These are phyloP conservation scores for Hippopotamyrus pictus DNA, from an alignment of 2,797 vertebrate species.

Conservation along the genomic window DNA sequence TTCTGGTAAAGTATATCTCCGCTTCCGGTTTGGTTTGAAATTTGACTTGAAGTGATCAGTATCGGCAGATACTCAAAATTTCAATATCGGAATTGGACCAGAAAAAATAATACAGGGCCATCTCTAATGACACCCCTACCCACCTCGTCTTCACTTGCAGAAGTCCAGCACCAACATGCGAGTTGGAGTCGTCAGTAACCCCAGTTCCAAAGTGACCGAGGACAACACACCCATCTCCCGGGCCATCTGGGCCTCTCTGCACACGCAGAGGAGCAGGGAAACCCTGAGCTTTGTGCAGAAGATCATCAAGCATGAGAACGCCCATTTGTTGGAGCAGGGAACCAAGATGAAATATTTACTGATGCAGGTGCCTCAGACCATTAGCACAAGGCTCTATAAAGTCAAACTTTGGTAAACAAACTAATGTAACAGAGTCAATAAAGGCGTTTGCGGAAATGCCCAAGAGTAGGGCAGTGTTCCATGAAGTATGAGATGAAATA, in stretches of 20 bases:
- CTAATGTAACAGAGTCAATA: not conserved
- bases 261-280: conserved; percentile 77
- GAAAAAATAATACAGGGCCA: not conserved
- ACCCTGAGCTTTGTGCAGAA: conserved; percentile 74
- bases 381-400: not conserved
- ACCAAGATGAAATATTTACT: conserved; percentile 79
- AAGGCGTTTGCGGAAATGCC: not conserved
- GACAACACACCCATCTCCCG: conserved; percentile 78
- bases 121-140: not conserved
- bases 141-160: conserved; percentile 49
- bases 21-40: not conserved
- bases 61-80: too few species aligned
- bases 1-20: not conserved
- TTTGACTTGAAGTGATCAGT: not conserved
- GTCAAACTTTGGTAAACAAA: not conserved
- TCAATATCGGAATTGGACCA: not conserved
- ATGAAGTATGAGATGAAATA: not conserved
- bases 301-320: conserved; percentile 75
- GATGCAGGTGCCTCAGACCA: conserved; percentile 57
- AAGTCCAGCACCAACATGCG: conserved; percentile 73
- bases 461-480: not conserved
- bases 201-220: conserved; percentile 72
- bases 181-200: conserved; percentile 85
- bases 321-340: conserved; percentile 69
- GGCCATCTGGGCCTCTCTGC: conserved; percentile 80